A percentile compares a stretch with the other conserved stretches of the same genome.
These are phyloP conservation scores for Clarias laeviceps DNA, from an alignment of 2,797 vertebrate genomes.

Conservation along the genomic window DNA sequence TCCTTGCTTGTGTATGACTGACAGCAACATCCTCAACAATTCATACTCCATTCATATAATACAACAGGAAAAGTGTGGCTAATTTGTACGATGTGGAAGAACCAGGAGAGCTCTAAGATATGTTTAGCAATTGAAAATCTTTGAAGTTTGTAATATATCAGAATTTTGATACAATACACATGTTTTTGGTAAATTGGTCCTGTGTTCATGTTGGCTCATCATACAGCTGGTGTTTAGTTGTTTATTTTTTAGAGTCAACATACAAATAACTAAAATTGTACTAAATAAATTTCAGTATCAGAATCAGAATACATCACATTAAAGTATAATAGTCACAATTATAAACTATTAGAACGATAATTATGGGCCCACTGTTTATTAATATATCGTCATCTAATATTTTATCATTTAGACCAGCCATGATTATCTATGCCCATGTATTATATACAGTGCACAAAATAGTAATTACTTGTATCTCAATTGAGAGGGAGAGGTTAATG, in stretches of 20 bases:
- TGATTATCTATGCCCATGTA: background rate
- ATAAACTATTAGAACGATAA: background rate
- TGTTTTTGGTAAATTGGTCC: background rate
- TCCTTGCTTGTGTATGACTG: conserved; percentile 57
- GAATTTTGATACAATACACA: background rate
- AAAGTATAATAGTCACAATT: too few relatives aligned
- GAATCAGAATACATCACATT: too few relatives aligned
- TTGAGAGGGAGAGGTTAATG: background rate
- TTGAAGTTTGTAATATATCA: background rate
- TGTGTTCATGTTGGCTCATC: background rate
- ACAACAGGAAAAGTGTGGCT: conserved; percentile 22
- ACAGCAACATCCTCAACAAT: conserved; percentile 62
- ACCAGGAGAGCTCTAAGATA: background rate
- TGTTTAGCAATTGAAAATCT: background rate
- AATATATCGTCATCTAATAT: background rate
- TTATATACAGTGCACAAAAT: background rate
- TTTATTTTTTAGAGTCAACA: background rate
- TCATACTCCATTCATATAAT: conserved; percentile 51
- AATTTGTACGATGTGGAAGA: conserved; percentile 27
- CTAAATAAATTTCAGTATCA: background rate
- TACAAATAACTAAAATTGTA: background rate
- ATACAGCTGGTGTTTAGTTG: background rate
- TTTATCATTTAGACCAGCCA: background rate
- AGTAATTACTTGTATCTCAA: background rate
- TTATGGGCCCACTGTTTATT: background rate